Conservation (phyloP, 2,888 invertebrate genomes). For the Acanthosepion lycidas region DNA sequence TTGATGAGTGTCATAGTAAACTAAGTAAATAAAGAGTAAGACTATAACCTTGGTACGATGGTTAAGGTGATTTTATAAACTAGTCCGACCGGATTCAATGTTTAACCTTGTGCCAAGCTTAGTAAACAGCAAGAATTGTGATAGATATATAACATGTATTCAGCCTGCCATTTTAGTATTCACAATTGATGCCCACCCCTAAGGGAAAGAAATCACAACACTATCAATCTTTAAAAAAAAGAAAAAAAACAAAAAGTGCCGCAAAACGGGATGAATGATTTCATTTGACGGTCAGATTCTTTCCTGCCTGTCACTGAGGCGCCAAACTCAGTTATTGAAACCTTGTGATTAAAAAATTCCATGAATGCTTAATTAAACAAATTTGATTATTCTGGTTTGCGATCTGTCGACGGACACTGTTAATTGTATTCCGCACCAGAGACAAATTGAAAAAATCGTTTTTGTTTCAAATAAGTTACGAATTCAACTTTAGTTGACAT, state of each 20-base stretch:
- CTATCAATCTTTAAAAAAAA: not conserved
- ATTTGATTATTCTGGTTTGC: not conserved
- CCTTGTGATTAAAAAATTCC: not conserved
- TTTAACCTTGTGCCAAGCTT: not conserved
- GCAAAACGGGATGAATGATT: not conserved
- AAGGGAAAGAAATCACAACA: not conserved
- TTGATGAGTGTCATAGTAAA: too few relatives aligned
- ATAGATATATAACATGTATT: too few relatives aligned
- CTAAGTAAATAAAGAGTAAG: too few relatives aligned
- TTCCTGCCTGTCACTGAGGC: not conserved
- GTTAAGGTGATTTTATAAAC: too few relatives aligned
- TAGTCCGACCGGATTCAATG: not conserved
- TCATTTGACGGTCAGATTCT: not conserved
- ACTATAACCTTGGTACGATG: too few relatives aligned
- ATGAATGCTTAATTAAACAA: not conserved
- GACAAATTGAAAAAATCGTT: not conserved
- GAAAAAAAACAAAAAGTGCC: too few relatives aligned
- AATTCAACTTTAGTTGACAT: not conserved
- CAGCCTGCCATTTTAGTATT: not conserved
- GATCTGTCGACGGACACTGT: not conserved
- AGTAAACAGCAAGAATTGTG: not conserved
- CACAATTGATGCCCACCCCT: not conserved
- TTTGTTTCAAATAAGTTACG: not conserved
- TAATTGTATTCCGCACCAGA: not conserved
- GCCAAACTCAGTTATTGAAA: not conserved